Percentiles rank a stretch among this genome's conserved stretches.
These are phyloP conservation scores for Erynnis tages DNA, from an alignment of 2,888 invertebrate species.

Conservation along the genomic window DNA sequence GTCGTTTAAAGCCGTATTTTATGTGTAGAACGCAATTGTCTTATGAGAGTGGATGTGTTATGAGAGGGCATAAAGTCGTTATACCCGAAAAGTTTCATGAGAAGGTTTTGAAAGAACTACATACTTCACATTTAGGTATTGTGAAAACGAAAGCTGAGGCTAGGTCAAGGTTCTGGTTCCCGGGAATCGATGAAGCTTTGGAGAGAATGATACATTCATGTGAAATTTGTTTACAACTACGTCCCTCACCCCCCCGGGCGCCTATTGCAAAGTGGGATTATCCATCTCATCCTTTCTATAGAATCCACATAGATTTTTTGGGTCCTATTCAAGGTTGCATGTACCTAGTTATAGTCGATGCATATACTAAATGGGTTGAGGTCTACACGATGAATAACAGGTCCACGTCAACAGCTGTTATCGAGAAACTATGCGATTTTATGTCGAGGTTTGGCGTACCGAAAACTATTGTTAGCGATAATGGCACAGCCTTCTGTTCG, in stretches of 20 bases:
- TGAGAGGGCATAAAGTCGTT: conserved; percentile 29
- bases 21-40: conserved; percentile 31
- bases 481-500: conserved; percentile 12
- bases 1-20: conserved; percentile 26
- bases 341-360: conserved; percentile 34
- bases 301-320: conserved; percentile 33
- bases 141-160: conserved; percentile 33
- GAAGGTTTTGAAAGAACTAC: conserved; percentile 27
- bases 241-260: no score
- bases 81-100: conserved; percentile 16
- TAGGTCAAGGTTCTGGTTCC: no score
- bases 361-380: conserved; percentile 35
- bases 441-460: no score
- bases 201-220: no score
- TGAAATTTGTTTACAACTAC: no score
- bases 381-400: conserved; percentile 16
- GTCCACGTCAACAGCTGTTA: neutral
- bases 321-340: conserved; percentile 28
- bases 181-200: no score
- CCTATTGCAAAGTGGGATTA: no score
- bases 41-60: conserved; percentile 27
- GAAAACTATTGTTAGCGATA: conserved; percentile 17
- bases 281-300: conserved; percentile 24
- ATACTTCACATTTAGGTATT: conserved; percentile 29
- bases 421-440: conserved; percentile 2